A percentile compares a stretch with the other conserved stretches of the same genome.
Conservation (phyloP, 2,113 vertebrate species). For the Hydrolagus affinis region DNA sequence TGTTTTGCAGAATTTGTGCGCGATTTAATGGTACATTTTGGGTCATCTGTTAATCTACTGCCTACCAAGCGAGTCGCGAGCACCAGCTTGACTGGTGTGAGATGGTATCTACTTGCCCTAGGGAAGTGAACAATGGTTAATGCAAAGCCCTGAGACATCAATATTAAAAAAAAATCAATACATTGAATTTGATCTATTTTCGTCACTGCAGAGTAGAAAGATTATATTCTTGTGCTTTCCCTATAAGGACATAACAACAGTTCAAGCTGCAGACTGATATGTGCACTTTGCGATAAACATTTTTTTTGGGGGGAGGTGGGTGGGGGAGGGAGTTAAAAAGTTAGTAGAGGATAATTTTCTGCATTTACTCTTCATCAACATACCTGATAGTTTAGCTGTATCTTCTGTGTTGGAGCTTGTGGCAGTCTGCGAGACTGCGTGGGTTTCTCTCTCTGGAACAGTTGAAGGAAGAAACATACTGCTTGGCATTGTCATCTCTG, state of each 20-base stretch:
- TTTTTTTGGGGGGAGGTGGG: too few relatives aligned
- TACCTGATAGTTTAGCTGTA: constrained; percentile 75
- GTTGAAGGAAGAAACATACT: constrained; percentile 88
- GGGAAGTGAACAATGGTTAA: constrained; percentile 25
- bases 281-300: not conserved
- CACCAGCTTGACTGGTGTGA: not conserved
- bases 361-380: constrained; percentile 45
- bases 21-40: not conserved
- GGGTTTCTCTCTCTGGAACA: constrained; percentile 69
- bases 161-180: constrained; percentile 26
- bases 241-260: not conserved
- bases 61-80: not conserved
- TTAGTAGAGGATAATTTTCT: constrained; percentile 36
- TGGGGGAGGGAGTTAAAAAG: too few relatives aligned
- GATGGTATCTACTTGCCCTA: not conserved
- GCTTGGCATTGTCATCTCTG: constrained; percentile 85
- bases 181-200: not conserved
- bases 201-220: not conserved
- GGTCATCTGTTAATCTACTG: not conserved
- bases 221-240: not conserved
- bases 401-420: constrained; percentile 63
- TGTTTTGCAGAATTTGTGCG: not conserved
- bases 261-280: not conserved
- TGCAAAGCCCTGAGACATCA: constrained; percentile 10
- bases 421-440: constrained; percentile 46